Evolutionary conservation across 1,140 invertebrate genomes (phyloP), one percentile per base, ranked within the genome.

Genomic region (Manduca sexta): DNA sequence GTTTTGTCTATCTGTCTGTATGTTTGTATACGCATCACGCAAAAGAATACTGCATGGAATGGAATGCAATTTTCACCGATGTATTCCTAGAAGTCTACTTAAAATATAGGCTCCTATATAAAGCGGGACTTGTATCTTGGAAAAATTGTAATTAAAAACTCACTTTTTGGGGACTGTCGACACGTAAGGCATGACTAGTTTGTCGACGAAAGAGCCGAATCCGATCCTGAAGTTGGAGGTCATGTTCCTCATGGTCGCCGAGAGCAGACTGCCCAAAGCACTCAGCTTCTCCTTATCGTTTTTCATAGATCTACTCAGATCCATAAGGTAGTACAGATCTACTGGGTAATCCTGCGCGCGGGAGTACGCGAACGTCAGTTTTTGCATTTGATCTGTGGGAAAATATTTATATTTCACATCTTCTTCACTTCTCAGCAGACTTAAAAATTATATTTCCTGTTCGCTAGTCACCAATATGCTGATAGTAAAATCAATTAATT

Each of bases 181-280:
- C n/a, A 94, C 95, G 78, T 97, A 99, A 11, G 98, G 98, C 94
- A 98, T 97, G 1, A 98, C 94, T 43, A 97, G 93, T 90, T 99
- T 99, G 76, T 99, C 98, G 0, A 99, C 97, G 87, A 99, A 99
- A 29, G 97, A 98, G 16, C 98, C 98, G 84, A 99, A 99, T 37
- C 98, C 98, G 18, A 99, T 90, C 37, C 92, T 89, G 84, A 99
- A 99, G 71, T 99, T 97, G 11, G 92, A 94, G 0, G 98, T 99
- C 45, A 99, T 93, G 52, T 92, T 92, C 54, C 89, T 91, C 94
- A 96, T 95, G 37, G 90, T 93, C 59, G 91, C 88, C 15, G 95
- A 95, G 10, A 98, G 87, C 37, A 92, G 74, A 69, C 92, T 89
- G 16, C 96, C 96, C 13, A 98, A 88, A 29, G 89, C 87, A 12